Conservation (phyloP, 2,888 invertebrate species). For the Platerodrilus igneus region DNA sequence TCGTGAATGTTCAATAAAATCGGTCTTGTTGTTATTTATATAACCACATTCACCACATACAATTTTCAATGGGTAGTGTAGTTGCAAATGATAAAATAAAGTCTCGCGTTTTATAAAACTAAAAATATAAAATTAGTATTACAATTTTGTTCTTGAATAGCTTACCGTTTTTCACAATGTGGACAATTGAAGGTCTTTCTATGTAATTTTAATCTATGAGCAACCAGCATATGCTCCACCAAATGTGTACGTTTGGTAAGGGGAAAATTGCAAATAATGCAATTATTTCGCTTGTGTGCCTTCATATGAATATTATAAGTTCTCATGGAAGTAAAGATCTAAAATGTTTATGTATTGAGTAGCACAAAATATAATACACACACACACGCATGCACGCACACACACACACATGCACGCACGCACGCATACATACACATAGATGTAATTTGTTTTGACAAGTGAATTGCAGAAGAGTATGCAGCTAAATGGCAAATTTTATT, state of each 20-base stretch:
- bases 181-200: conserved; percentile 27
- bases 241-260: conserved; percentile 40
- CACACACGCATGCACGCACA: too few relatives aligned
- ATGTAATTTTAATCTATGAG: conserved; percentile 33
- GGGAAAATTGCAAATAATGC: conserved; percentile 39
- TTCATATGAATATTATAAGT: conserved; percentile 40
- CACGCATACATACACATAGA: too few relatives aligned
- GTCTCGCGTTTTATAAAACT: conserved; percentile 31
- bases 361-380: too few relatives aligned
- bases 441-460: too few relatives aligned
- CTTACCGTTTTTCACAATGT: conserved; percentile 29
- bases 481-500: too few relatives aligned
- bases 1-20: conserved; percentile 35
- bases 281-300: conserved; percentile 43
- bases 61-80: conserved; percentile 37
- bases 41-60: conserved; percentile 41
- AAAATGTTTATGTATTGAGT: too few relatives aligned
- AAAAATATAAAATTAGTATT: neutral
- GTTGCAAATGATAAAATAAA: conserved; percentile 39
- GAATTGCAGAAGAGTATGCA: too few relatives aligned
- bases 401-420: too few relatives aligned
- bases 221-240: conserved; percentile 38
- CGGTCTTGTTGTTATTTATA: conserved; percentile 32
- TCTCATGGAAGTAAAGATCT: conserved; percentile 39
- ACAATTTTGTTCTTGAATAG: conserved; percentile 1